These are phyloP conservation scores for Endomychus coccineus DNA, from an alignment of 2,888 invertebrate species.

Conservation along the genomic window DNA sequence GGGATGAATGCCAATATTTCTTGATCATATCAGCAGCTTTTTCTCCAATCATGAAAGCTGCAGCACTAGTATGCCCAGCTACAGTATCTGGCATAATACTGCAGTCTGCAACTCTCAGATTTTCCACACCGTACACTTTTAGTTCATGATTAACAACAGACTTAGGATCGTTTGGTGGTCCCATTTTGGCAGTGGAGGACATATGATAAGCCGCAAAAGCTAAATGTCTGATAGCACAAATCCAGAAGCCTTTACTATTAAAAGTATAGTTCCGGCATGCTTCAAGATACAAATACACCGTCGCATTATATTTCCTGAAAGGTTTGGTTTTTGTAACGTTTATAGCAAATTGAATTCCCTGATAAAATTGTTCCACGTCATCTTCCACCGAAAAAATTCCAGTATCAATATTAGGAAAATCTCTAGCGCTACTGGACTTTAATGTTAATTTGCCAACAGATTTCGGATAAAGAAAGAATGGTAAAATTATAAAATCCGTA, in stretches of 20 bases:
- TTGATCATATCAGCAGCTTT: neutral
- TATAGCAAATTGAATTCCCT: slow-evolving; percentile 45
- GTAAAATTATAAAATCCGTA: neutral
- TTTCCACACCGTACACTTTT: slow-evolving; percentile 50
- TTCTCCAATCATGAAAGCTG: slow-evolving; percentile 1
- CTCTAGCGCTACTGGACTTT: slow-evolving; percentile 48
- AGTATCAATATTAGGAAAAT: slow-evolving; percentile 53
- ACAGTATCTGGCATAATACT: slow-evolving; percentile 49
- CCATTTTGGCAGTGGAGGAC: slow-evolving; percentile 50
- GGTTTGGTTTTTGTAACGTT: slow-evolving; percentile 45
- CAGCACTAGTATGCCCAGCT: neutral
- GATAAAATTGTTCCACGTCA: slow-evolving; percentile 58
- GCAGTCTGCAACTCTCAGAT: slow-evolving; percentile 55
- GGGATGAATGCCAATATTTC: neutral
- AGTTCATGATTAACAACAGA: slow-evolving; percentile 56
- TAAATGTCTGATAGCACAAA: slow-evolving; percentile 43
- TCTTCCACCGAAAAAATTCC: slow-evolving; percentile 53
- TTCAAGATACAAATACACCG: slow-evolving; percentile 44
- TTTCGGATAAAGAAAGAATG: slow-evolving; percentile 38
- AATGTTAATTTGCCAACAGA: slow-evolving; percentile 51
- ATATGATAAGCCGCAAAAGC: slow-evolving; percentile 45
- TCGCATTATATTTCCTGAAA: slow-evolving; percentile 53
- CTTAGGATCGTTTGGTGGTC: slow-evolving; percentile 26
- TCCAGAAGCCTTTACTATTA: slow-evolving; percentile 43
- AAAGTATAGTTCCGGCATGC: slow-evolving; percentile 41